These are phyloP conservation scores for Drosophila novamexicana DNA, from an alignment of 1,140 invertebrate species.

Conservation along the genomic window DNA sequence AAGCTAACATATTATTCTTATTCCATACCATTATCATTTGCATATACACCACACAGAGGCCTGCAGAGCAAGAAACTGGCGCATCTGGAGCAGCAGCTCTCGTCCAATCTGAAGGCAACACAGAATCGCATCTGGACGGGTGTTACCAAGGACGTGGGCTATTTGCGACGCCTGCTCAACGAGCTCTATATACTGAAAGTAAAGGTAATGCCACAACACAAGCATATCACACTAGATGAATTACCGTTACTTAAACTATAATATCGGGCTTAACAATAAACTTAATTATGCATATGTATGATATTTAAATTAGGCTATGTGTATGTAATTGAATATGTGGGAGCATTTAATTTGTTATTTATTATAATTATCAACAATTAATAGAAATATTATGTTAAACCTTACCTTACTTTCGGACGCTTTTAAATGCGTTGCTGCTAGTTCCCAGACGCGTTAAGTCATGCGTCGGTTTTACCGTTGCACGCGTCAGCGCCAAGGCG, in stretches of 20 bases:
- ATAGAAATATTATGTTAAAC: neutral
- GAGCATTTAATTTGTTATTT: neutral
- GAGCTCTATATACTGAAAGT: slow-evolving; percentile 91
- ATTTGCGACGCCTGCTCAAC: slow-evolving; percentile 90
- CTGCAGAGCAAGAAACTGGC: slow-evolving; percentile 89
- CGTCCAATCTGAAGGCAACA: slow-evolving; percentile 90
- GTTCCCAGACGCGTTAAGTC: neutral
- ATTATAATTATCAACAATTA: neutral
- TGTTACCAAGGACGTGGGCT: slow-evolving; percentile 90
- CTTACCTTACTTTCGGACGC: slow-evolving; percentile 11
- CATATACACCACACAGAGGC: slow-evolving; percentile 54
- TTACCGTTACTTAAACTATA: slow-evolving; percentile 2
- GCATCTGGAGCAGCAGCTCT: slow-evolving; percentile 90
- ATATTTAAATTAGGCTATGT: neutral
- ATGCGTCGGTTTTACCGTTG: neutral
- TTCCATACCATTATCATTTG: slow-evolving; percentile 22
- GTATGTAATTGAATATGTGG: neutral
- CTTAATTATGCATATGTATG: neutral
- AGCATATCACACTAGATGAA: slow-evolving; percentile 10
- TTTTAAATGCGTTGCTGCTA: neutral
- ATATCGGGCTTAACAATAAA: slow-evolving; percentile 13
- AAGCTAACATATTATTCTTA: slow-evolving; percentile 16
- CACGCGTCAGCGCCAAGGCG: neutral
- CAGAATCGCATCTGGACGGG: slow-evolving; percentile 91
- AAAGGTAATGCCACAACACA: slow-evolving; percentile 86